Evolutionary conservation across 2,113 vertebrate species (phyloP).

Genomic region (Hyaena hyaena): DNA sequence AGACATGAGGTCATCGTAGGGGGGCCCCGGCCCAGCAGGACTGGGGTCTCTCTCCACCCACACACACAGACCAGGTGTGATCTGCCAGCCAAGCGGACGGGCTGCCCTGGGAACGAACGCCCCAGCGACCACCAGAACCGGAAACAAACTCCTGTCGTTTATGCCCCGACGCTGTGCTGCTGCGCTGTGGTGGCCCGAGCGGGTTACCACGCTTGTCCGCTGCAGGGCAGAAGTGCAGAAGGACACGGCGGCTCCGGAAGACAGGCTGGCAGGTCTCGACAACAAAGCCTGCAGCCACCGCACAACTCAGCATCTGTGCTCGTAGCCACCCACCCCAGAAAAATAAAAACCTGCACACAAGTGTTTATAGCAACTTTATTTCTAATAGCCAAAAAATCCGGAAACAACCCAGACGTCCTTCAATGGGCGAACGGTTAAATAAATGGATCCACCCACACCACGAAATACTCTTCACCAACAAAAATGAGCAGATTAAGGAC

Average conservation of each 20-base stretch:
- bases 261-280: not conserved
- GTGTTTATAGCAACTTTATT: accelerated
- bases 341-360: accelerated
- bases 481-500: not conserved
- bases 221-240: too few species aligned
- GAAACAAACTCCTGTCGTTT: too few species aligned
- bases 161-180: too few species aligned
- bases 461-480: not conserved
- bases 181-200: accelerated
- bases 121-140: not conserved
- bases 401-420: not conserved
- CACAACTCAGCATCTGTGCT: not conserved
- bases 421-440: too few species aligned
- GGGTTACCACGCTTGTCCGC: not conserved
- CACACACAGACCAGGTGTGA: not conserved
- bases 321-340: not conserved
- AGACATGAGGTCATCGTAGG: not conserved
- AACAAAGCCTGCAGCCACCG: not conserved
- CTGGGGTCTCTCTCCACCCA: not conserved
- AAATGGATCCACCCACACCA: accelerated
- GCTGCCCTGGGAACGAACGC: not conserved
- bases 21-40: not conserved
- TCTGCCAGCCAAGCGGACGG: too few species aligned
- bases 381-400: not conserved
- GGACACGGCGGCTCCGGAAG: not conserved